These are phyloP conservation scores for Acestrorhynchus altus DNA, from an alignment of 2,797 vertebrate species.

Conservation along the genomic window DNA sequence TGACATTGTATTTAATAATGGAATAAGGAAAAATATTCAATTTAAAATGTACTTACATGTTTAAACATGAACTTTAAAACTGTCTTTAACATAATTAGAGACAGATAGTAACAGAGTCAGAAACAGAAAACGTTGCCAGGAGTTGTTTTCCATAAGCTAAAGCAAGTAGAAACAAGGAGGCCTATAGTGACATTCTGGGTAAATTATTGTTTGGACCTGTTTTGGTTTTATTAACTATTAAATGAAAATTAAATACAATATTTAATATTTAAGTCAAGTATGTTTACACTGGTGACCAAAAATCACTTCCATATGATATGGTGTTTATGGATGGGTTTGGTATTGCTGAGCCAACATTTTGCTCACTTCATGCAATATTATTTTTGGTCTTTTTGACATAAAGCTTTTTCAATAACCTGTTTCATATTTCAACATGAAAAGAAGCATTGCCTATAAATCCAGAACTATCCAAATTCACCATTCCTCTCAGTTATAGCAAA, in stretches of 20 bases:
- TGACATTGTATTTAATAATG: too few relatives aligned
- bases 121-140: too few relatives aligned
- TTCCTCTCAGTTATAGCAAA: slow-evolving; percentile 22
- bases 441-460: neutral
- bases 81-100: too few relatives aligned
- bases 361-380: neutral
- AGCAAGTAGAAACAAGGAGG: too few relatives aligned
- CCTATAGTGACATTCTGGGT: neutral
- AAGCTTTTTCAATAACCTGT: too few relatives aligned
- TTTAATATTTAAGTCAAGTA: too few relatives aligned
- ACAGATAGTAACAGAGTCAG: too few relatives aligned
- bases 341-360: neutral
- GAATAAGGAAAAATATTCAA: too few relatives aligned
- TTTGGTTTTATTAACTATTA: neutral
- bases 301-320: neutral
- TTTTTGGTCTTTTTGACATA: neutral
- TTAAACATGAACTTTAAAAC: too few relatives aligned
- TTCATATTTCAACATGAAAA: neutral
- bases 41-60: too few relatives aligned
- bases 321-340: neutral
- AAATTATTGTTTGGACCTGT: neutral
- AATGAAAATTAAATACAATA: neutral
- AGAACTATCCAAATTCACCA: neutral
- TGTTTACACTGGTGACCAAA: neutral
- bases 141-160: too few relatives aligned